Evolutionary conservation across 92 coral and sea anemone genomes (phyloP), one percentile per base, ranked within the genome.

Genomic region (Heteractis magnifica): DNA sequence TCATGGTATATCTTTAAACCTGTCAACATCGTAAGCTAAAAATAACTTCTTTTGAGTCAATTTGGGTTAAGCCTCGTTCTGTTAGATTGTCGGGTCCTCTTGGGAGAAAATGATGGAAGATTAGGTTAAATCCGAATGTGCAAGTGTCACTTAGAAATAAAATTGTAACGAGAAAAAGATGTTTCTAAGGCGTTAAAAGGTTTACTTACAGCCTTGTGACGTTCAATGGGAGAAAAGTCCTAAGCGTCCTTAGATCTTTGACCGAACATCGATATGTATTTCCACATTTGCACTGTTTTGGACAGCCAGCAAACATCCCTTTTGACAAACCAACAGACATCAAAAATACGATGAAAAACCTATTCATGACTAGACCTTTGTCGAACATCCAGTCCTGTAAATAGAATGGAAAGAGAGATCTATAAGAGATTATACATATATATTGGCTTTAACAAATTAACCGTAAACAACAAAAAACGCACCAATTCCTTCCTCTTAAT

Each of bases 121-220:
- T 12, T 5, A 59, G 18, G 65, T 10, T 34, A 62, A 62, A 62
- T 62, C 34, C 18, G 23, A 62, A 62, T 5, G 64, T 58, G 16
- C 44, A 56, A 12, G 13, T 10, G 13, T 10, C 5, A 62, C 14
- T 59, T 62, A 4, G 70, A 18, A 62, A 34, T 6, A 62, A 62
- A 62, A 18, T 62, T 20, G 21, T 62, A 58, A 62, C 70, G 70
- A 62, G 70, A 4, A 62, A 62, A 62, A 23, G 19, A 23, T 78
- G 49, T 16, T 11, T 18, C 56, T 15, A 16, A 41, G 14, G 44
- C 41, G 56, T 21, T 41, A 49, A 14, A 41, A 10, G 13, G 41
- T 71, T 49, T 90, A 91, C 98, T 95, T 84, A 95, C 98, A 95
- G 89, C 8, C 90, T 79, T 62, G 98, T 95, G 79, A 90, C 89